Conservation (phyloP, 2,888 invertebrate species). For the Callyntrura guangdongensis region DNA sequence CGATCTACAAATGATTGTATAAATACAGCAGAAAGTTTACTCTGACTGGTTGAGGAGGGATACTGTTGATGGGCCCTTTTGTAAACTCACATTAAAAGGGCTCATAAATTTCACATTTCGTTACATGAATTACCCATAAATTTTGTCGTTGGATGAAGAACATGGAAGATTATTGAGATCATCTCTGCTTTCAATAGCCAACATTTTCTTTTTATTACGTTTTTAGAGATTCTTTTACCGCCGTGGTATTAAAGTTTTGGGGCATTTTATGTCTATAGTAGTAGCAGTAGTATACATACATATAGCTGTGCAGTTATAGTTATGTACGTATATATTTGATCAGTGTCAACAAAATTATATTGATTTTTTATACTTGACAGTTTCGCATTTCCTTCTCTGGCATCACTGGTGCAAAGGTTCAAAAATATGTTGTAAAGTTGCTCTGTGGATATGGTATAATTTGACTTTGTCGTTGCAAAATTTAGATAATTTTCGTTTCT, state of each 20-base stretch:
- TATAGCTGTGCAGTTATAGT: background rate
- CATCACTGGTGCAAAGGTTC: background rate
- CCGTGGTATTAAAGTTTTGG: background rate
- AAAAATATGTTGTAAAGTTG: no score
- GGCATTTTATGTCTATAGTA: background rate
- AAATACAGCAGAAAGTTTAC: background rate
- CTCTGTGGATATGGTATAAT: no score
- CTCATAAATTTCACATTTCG: constrained; percentile 66
- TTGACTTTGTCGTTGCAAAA: no score
- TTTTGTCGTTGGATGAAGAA: constrained; percentile 3
- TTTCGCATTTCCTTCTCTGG: background rate
- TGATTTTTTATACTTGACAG: background rate
- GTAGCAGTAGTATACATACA: background rate
- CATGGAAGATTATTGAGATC: constrained; percentile 36
- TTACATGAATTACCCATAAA: constrained; percentile 65
- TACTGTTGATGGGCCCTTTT: background rate
- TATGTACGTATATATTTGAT: background rate
- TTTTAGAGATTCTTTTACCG: constrained; percentile 40
- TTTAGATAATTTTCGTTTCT: no score
- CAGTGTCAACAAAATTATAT: background rate
- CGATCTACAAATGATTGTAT: no score
- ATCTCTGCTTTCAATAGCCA: constrained; percentile 31
- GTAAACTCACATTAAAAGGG: constrained; percentile 41
- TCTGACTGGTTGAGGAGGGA: background rate
- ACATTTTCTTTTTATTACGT: constrained; percentile 43